Evolutionary conservation across 2,888 invertebrate genomes (phyloP).

Genomic region (Zonitis immaculata): DNA sequence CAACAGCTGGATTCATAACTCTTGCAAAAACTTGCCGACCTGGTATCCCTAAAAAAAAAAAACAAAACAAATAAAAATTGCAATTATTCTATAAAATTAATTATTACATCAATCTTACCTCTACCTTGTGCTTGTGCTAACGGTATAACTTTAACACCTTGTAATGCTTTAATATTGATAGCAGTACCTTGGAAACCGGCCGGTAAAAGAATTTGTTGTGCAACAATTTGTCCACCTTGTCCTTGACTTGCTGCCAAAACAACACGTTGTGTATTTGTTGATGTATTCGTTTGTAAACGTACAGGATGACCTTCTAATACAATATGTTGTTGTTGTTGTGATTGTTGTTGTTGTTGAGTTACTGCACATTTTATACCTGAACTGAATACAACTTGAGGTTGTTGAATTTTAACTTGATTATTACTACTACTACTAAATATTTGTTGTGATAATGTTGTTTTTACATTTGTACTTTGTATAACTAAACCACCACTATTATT

Average conservation of each 20-base stretch:
- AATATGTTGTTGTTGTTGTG: slow-evolving; percentile 40
- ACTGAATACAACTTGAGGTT: slow-evolving; percentile 41
- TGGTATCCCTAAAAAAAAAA: slow-evolving; percentile 35
- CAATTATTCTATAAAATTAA: too few species aligned
- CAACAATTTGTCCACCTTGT: slow-evolving; percentile 49
- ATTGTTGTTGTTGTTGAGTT: slow-evolving; percentile 10
- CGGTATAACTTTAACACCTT: slow-evolving; percentile 60
- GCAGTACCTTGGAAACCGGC: slow-evolving; percentile 58
- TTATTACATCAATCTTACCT: too few species aligned
- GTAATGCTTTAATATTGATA: slow-evolving; percentile 58
- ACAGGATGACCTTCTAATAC: slow-evolving; percentile 45
- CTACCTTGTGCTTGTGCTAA: slow-evolving; percentile 48
- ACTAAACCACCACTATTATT: slow-evolving; percentile 1
- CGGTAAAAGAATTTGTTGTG: slow-evolving; percentile 58
- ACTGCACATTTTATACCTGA: slow-evolving; percentile 26
- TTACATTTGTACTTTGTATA: slow-evolving; percentile 11
- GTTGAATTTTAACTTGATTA: slow-evolving; percentile 45
- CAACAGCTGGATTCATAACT: slow-evolving; percentile 47
- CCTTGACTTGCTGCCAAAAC: slow-evolving; percentile 56
- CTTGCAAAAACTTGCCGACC: slow-evolving; percentile 51
- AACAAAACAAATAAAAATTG: too few species aligned
- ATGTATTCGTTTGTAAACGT: slow-evolving; percentile 40
- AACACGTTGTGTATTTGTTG: slow-evolving; percentile 40
- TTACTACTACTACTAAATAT: slow-evolving; percentile 35
- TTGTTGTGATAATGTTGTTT: slow-evolving; percentile 10